Percentiles rank a stretch among this genome's conserved stretches.
Conservation (phyloP, 2,888 invertebrate genomes). For the Himalopsyche japonica region DNA sequence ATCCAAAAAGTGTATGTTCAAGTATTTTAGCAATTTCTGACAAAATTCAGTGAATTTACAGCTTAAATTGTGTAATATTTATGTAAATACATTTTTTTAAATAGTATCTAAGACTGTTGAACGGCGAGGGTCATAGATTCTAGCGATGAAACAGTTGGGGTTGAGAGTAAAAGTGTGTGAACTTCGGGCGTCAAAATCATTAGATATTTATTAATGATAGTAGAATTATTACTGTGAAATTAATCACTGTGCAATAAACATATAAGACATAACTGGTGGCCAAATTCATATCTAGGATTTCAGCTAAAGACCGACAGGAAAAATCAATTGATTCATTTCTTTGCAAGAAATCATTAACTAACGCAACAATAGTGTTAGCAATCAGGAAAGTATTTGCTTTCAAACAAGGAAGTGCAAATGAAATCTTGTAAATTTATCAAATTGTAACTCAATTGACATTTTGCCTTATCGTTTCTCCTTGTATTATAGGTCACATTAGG, state of each 20-base stretch:
- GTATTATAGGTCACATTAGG: too few relatives aligned
- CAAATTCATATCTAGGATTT: neutral
- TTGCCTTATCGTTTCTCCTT: too few relatives aligned
- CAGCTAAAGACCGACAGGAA: neutral
- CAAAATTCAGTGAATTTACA: neutral
- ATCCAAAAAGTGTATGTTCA: neutral
- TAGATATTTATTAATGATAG: neutral
- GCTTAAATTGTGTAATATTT: conserved; percentile 14
- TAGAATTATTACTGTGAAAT: neutral
- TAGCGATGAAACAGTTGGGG: neutral
- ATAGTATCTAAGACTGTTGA: conserved; percentile 21
- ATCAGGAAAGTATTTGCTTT: too few relatives aligned
- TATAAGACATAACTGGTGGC: neutral
- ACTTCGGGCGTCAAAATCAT: neutral
- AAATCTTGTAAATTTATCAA: too few relatives aligned
- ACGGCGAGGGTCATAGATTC: neutral
- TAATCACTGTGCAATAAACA: neutral
- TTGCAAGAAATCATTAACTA: too few relatives aligned
- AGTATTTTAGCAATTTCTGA: neutral
- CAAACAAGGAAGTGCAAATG: too few relatives aligned
- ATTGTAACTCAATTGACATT: too few relatives aligned
- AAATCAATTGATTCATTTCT: too few relatives aligned
- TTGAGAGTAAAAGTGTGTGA: neutral
- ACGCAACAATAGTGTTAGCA: too few relatives aligned
- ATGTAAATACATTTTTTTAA: conserved; percentile 26